Percentiles rank a stretch among this genome's conserved stretches.
Conservation (phyloP, 92 coral and sea anemone species). For the Micromussa lordhowensis region DNA sequence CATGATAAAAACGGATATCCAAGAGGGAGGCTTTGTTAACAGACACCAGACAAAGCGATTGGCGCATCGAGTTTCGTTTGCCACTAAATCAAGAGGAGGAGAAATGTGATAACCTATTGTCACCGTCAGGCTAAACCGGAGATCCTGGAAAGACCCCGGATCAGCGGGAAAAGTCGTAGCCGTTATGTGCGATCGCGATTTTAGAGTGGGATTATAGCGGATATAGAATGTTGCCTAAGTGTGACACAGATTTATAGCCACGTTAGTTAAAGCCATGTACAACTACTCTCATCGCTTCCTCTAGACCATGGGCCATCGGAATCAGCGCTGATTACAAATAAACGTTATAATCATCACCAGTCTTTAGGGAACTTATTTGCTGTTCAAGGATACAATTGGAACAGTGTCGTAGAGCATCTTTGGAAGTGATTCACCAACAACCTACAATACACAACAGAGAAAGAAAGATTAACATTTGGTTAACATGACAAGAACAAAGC, state of each 20-base stretch:
- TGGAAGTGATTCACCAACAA: constrained; percentile 93
- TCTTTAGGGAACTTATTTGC: not conserved
- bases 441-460: constrained; percentile 47
- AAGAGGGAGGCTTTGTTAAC: not conserved
- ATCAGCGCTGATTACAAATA: not conserved
- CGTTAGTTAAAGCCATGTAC: not conserved
- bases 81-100: not conserved
- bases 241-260: too few relatives aligned
- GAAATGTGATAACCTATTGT: not conserved
- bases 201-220: not conserved
- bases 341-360: not conserved
- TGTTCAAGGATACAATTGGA: constrained; percentile 91
- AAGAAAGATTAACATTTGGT: not conserved
- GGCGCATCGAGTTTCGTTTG: too few relatives aligned
- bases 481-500: not conserved
- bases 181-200: not conserved
- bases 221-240: too few relatives aligned
- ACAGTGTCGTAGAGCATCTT: constrained; percentile 92
- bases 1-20: not conserved
- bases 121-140: not conserved
- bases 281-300: not conserved
- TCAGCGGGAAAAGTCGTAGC: not conserved
- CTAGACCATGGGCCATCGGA: not conserved
- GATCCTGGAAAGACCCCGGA: not conserved
- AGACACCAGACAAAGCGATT: too few relatives aligned